Conservation (phyloP, 2,113 vertebrate species). For the Stigmatopora argus region DNA sequence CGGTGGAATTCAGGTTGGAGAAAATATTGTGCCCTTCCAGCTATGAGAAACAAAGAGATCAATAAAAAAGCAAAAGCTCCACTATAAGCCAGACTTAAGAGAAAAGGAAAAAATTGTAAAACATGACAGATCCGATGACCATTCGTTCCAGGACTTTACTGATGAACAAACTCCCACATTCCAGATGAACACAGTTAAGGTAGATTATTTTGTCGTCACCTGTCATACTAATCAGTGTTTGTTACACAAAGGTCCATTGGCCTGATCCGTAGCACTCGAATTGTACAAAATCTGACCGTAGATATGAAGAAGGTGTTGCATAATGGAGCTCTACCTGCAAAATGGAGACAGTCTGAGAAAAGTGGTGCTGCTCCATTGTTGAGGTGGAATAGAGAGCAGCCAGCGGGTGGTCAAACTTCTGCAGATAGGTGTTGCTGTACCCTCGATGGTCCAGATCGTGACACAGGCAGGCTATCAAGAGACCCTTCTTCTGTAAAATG, state of each 20-base stretch:
- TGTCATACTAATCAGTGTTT: background rate
- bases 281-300: background rate
- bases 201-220: background rate
- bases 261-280: background rate
- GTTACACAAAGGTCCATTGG: background rate
- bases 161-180: background rate
- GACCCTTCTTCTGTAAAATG: slow-evolving; percentile 81
- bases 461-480: slow-evolving; percentile 92
- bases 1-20: slow-evolving; percentile 93
- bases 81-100: slow-evolving; percentile 59
- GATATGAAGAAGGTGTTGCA: background rate
- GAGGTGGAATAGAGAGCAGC: slow-evolving; percentile 96
- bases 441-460: slow-evolving; percentile 97
- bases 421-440: slow-evolving; percentile 94
- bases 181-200: background rate
- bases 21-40: slow-evolving; percentile 99
- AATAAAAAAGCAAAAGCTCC: slow-evolving; percentile 81
- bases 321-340: slow-evolving; percentile 84
- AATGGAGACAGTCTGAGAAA: slow-evolving; percentile 96
- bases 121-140: slow-evolving; percentile 6
- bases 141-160: background rate
- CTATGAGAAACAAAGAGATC: slow-evolving; percentile 85
- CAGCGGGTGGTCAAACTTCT: slow-evolving; percentile 97
- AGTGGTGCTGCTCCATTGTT: slow-evolving; percentile 99
- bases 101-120: slow-evolving; percentile 20